Conservation (phyloP, 2,888 invertebrate species). For the Erynnis tages region DNA sequence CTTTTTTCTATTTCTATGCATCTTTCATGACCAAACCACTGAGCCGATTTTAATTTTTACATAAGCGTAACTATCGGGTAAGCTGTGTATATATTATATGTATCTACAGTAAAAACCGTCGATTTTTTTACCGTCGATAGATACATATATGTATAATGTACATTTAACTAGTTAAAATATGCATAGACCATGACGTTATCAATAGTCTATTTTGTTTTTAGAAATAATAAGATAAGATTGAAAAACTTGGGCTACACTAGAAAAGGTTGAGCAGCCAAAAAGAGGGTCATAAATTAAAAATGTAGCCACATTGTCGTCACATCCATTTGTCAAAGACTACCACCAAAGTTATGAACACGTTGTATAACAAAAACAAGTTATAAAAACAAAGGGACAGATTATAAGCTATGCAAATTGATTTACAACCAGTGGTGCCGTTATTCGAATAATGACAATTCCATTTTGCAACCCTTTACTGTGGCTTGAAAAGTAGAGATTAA, state of each 20-base stretch:
- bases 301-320: conserved; percentile 45
- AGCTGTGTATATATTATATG: too few species aligned
- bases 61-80: too few species aligned
- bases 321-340: conserved; percentile 54
- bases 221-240: background rate
- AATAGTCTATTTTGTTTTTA: too few species aligned
- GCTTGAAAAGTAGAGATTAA: too few species aligned
- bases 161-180: too few species aligned
- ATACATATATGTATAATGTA: too few species aligned
- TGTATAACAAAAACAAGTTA: conserved; percentile 42
- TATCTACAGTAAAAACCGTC: too few species aligned
- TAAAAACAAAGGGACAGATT: conserved; percentile 54
- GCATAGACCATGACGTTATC: too few species aligned
- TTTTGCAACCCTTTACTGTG: conserved; percentile 8
- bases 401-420: conserved; percentile 66
- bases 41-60: too few species aligned
- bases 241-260: background rate
- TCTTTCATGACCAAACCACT: too few species aligned
- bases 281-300: conserved; percentile 52
- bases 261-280: background rate
- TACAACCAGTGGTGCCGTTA: conserved; percentile 43
- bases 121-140: too few species aligned
- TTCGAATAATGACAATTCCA: conserved; percentile 10
- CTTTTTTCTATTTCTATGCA: too few species aligned
- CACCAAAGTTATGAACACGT: conserved; percentile 41